Conservation (phyloP, 2,888 invertebrate species). For the Magallana nippona region DNA sequence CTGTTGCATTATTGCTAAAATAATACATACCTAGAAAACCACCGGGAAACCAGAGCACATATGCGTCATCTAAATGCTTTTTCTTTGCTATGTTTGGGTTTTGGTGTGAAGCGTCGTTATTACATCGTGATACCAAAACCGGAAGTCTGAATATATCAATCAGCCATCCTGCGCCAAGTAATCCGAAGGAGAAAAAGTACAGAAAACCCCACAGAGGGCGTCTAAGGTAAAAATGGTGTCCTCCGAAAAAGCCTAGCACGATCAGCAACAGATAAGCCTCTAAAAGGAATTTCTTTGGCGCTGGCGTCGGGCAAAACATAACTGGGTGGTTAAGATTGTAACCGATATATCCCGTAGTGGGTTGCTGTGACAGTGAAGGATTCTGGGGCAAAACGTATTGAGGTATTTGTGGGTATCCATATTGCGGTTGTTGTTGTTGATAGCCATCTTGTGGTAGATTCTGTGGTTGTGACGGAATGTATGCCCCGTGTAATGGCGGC, state of each 20-base stretch:
- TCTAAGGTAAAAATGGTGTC: constrained; percentile 62
- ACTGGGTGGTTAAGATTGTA: constrained; percentile 7
- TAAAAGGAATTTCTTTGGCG: constrained; percentile 50
- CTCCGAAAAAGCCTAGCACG: constrained; percentile 55
- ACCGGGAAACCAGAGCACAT: constrained; percentile 57
- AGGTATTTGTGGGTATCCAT: not conserved
- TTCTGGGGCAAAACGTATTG: not conserved
- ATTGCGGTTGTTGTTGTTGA: constrained; percentile 12
- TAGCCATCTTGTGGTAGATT: not conserved
- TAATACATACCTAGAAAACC: constrained; percentile 57
- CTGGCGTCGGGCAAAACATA: not conserved
- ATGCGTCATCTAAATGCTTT: constrained; percentile 37
- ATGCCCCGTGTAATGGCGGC: not conserved
- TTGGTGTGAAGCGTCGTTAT: constrained; percentile 21
- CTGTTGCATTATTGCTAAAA: not conserved
- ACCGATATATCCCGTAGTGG: not conserved
- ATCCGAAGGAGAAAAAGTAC: constrained; percentile 49
- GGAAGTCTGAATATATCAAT: constrained; percentile 45
- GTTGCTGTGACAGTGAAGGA: not conserved
- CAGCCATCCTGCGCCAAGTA: constrained; percentile 41
- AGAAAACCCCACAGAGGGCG: constrained; percentile 46
- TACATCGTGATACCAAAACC: constrained; percentile 27
- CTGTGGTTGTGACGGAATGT: no score
- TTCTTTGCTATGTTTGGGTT: not conserved
- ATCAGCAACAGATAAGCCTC: constrained; percentile 57